phyloP scores from a whole-genome alignment of 2,113 vertebrate species.

The Zonotrichia leucophrys region DNA sequence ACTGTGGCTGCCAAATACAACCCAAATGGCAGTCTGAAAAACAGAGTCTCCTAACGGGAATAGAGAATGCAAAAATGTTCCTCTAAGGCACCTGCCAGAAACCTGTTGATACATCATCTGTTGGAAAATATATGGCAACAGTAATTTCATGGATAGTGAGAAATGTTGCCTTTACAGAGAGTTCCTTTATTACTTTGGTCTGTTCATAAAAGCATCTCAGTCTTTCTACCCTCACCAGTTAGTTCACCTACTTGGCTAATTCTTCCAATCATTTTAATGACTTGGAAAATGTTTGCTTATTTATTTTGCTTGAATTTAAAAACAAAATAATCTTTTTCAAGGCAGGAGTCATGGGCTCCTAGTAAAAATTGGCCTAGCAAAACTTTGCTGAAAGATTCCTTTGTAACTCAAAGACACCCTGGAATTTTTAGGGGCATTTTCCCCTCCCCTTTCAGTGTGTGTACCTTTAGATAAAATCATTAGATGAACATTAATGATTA shows the following conservation, averaged over 20 bases:
- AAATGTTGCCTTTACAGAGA: background rate
- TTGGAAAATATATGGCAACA: background rate
- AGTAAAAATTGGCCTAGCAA: background rate
- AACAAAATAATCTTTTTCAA: background rate
- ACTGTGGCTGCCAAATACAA: constrained; percentile 2
- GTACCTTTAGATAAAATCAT: background rate
- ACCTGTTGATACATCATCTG: background rate
- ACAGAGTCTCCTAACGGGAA: background rate
- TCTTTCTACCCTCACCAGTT: background rate
- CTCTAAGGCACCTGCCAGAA: constrained; percentile 36
- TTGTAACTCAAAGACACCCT: background rate
- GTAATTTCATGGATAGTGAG: background rate
- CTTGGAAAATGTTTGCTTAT: background rate
- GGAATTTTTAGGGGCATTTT: background rate
- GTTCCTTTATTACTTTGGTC: background rate
- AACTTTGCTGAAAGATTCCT: background rate
- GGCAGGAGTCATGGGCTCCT: background rate
- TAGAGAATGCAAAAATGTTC: background rate
- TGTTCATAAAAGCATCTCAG: background rate
- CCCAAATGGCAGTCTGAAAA: background rate
- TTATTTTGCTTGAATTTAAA: constrained; percentile 1
- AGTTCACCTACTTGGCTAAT: background rate
- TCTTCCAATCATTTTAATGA: background rate
- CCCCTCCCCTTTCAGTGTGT: background rate
- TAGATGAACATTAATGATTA: background rate